Conservation (phyloP, 2,888 invertebrate species). For the Eueremaeus valkanovi region DNA sequence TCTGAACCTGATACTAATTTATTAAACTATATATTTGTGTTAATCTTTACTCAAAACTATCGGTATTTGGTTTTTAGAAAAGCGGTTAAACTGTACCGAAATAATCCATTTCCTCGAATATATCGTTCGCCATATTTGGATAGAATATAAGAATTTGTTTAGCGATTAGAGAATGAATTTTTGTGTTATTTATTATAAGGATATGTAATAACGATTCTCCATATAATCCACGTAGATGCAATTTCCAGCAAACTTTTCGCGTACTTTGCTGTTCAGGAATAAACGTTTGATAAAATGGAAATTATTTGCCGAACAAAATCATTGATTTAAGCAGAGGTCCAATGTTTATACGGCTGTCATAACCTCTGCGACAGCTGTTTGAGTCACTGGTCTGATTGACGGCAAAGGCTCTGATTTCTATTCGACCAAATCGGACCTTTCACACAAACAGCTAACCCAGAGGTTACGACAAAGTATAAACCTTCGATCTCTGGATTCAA, state of each 20-base stretch:
- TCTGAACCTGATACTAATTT: no score
- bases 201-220: slow-evolving; percentile 94
- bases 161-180: slow-evolving; percentile 73
- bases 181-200: slow-evolving; percentile 87
- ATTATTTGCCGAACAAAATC: not conserved
- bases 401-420: no score
- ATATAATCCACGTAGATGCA: slow-evolving; percentile 89
- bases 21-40: not conserved
- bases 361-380: no score
- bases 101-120: slow-evolving; percentile 96
- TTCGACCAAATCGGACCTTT: no score
- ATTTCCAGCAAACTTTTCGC: slow-evolving; percentile 87
- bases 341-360: no score
- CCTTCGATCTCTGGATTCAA: no score
- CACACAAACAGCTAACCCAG: no score
- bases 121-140: slow-evolving; percentile 83
- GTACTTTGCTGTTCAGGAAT: slow-evolving; percentile 44
- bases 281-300: not conserved
- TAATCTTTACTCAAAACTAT: not conserved
- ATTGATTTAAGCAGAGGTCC: no score
- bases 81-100: slow-evolving; percentile 67
- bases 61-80: not conserved
- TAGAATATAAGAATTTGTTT: slow-evolving; percentile 84
- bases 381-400: no score
- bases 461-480: no score